A percentile compares a stretch with the other conserved stretches of the same genome.
Conservation (phyloP, 2,797 vertebrate species). For the Rhabdomys pumilio region DNA sequence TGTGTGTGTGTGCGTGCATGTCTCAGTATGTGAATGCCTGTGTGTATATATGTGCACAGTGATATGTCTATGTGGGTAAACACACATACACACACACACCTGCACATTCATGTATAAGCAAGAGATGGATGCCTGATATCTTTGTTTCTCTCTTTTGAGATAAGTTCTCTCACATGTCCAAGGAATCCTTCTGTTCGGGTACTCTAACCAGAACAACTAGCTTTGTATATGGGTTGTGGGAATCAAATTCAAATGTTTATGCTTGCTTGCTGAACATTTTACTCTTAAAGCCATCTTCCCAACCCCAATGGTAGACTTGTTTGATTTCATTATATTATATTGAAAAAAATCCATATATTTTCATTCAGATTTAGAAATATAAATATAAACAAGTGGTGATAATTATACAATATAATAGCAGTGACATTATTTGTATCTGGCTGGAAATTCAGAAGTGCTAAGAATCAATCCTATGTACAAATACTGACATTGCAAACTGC, state of each 20-base stretch:
- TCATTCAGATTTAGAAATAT: not conserved
- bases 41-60: not conserved
- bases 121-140: not conserved
- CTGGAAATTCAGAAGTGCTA: not conserved
- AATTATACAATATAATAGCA: not conserved
- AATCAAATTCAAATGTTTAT: not conserved
- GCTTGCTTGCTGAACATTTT: not conserved
- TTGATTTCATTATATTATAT: not conserved
- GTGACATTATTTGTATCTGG: not conserved
- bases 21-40: not conserved
- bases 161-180: not conserved
- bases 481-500: not conserved
- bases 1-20: not conserved
- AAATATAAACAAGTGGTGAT: not conserved
- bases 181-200: not conserved
- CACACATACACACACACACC: not conserved
- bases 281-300: not conserved
- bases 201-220: not conserved
- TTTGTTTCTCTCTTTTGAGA: not conserved
- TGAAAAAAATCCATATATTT: not conserved
- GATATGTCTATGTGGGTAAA: not conserved
- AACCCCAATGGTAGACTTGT: not conserved
- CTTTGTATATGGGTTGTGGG: not conserved
- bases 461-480: conserved; percentile 16
- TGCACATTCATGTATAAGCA: no score